Conservation (phyloP, 2,797 vertebrate genomes). For the Acipenser transmontanus region DNA sequence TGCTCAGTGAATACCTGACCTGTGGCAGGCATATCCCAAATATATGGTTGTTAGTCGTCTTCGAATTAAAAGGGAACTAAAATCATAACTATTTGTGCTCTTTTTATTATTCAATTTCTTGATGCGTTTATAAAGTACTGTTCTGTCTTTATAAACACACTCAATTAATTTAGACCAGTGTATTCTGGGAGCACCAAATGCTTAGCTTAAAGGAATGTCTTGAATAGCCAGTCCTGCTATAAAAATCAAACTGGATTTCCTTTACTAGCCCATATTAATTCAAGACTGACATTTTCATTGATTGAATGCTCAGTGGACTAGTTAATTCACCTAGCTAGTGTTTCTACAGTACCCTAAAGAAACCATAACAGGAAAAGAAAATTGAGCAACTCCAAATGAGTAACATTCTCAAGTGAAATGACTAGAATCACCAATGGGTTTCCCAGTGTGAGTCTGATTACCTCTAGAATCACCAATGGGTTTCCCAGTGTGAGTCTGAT, state of each 20-base stretch:
- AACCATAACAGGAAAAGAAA: slow-evolving; percentile 33
- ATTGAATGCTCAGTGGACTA: slow-evolving; percentile 43
- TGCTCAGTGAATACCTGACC: too few relatives aligned
- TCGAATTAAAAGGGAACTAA: too few relatives aligned
- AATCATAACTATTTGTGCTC: too few relatives aligned
- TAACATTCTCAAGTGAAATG: not conserved
- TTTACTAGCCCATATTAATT: slow-evolving; percentile 50
- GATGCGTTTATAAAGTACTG: too few relatives aligned
- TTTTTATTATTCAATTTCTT: too few relatives aligned
- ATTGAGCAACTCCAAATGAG: not conserved
- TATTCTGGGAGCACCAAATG: not conserved
- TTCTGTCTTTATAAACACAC: too few relatives aligned
- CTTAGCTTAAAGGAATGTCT: not conserved
- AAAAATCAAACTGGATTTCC: slow-evolving; percentile 42
- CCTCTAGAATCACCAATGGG: too few relatives aligned
- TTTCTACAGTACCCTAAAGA: slow-evolving; percentile 26
- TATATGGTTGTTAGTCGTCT: too few relatives aligned
- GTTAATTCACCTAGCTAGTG: slow-evolving; percentile 47
- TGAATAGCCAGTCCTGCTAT: slow-evolving; percentile 10
- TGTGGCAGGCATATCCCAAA: too few relatives aligned
- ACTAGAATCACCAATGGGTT: too few relatives aligned
- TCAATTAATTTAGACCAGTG: not conserved
- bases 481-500: too few relatives aligned
- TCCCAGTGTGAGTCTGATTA: too few relatives aligned
- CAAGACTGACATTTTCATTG: slow-evolving; percentile 48